Conservation (phyloP, 1,140 invertebrate genomes). For the Popillia japonica region DNA sequence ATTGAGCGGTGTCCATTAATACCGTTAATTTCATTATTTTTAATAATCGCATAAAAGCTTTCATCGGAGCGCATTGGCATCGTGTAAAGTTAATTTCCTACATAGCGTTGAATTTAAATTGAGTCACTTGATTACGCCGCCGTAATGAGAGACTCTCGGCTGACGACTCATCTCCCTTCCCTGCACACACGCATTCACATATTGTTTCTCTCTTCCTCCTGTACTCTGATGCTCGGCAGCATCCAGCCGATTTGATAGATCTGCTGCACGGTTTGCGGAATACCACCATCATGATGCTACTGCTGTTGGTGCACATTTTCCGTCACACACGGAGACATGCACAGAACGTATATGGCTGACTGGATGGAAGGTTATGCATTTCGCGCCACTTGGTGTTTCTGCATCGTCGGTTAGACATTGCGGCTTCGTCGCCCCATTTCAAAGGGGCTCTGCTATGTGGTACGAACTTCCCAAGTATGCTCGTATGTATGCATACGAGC, state of each 20-base stretch:
- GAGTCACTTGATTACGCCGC: conserved; percentile 32
- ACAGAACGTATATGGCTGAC: background rate
- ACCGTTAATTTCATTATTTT: conserved; percentile 23
- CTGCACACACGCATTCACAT: background rate
- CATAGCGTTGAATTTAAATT: conserved; percentile 29
- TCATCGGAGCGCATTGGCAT: background rate
- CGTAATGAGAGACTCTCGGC: conserved; percentile 25
- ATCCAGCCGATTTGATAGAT: conserved; percentile 4
- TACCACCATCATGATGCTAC: background rate
- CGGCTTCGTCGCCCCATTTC: background rate
- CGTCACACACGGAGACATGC: background rate
- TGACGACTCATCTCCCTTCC: conserved; percentile 10
- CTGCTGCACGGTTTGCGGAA: conserved; percentile 16
- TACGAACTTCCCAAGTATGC: conserved; percentile 19
- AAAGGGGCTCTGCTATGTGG: background rate
- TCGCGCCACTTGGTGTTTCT: conserved; percentile 11
- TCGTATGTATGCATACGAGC: background rate
- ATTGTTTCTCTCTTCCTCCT: background rate
- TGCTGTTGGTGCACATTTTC: conserved; percentile 19
- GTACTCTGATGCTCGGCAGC: background rate
- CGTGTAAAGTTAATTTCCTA: conserved; percentile 16
- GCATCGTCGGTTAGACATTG: background rate
- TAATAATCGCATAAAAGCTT: conserved; percentile 29
- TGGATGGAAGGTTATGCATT: background rate
- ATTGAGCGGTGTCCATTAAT: background rate